phyloP scores from a whole-genome alignment of 1,140 invertebrate genomes.

The Eriosoma lanigerum region DNA sequence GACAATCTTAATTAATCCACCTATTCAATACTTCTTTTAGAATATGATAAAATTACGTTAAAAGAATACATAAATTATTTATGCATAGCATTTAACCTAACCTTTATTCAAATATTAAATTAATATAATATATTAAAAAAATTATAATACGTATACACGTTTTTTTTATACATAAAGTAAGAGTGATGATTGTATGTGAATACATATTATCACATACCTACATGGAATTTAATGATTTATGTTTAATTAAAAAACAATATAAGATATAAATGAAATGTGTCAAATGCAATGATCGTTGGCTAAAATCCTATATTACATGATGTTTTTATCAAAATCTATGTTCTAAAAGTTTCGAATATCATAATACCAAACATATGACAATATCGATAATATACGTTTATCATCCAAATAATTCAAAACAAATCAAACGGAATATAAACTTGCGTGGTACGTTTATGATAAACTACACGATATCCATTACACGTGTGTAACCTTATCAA shows the following conservation, averaged over 20 bases:
- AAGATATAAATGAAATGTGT: background rate
- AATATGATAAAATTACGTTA: too few species aligned
- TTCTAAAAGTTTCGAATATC: background rate
- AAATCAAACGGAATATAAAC: background rate
- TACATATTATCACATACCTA: too few species aligned
- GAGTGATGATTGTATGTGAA: too few species aligned
- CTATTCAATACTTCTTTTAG: too few species aligned
- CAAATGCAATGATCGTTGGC: background rate
- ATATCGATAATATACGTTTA: background rate
- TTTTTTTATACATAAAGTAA: too few species aligned
- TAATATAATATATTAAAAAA: too few species aligned
- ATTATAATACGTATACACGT: too few species aligned
- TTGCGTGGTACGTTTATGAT: constrained; percentile 8
- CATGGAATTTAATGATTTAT: too few species aligned
- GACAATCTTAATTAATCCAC: too few species aligned
- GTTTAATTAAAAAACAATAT: background rate
- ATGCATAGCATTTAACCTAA: too few species aligned
- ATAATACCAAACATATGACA: background rate
- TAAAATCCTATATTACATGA: background rate
- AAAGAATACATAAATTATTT: too few species aligned
- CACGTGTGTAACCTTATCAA: constrained; percentile 22
- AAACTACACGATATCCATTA: constrained; percentile 29
- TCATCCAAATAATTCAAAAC: background rate
- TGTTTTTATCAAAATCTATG: background rate
- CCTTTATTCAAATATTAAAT: too few species aligned